Conservation (phyloP, 2,113 vertebrate species). For the Scalopus aquaticus region DNA sequence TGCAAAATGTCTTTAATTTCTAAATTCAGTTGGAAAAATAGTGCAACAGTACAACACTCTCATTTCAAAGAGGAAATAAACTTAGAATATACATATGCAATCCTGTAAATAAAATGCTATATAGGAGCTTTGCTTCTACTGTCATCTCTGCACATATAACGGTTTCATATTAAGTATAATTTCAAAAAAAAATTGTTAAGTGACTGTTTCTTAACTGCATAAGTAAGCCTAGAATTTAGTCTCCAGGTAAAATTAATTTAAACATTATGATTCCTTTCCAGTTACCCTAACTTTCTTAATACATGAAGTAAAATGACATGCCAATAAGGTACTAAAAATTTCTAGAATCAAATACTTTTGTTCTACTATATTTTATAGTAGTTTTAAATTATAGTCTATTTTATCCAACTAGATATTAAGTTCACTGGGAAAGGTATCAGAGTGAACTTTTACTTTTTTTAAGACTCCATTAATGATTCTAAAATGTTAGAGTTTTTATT, state of each 20-base stretch:
- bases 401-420: neutral
- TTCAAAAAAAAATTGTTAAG: neutral
- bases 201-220: neutral
- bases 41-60: neutral
- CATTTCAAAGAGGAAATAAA: neutral
- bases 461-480: neutral
- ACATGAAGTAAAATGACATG: neutral
- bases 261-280: neutral
- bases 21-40: neutral
- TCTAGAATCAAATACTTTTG: neutral
- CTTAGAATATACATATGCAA: neutral
- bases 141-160: neutral
- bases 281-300: neutral
- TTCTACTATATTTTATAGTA: neutral
- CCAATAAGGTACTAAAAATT: neutral
- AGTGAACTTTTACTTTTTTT: neutral
- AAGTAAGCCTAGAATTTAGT: neutral
- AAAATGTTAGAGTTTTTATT: neutral
- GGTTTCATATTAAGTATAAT: neutral
- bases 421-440: neutral
- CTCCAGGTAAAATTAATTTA: neutral
- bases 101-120: neutral
- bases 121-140: neutral
- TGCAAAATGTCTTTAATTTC: neutral
- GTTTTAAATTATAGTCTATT: neutral